phyloP scores from a whole-genome alignment of 2,113 vertebrate species.

The Actinemys pallida region DNA sequence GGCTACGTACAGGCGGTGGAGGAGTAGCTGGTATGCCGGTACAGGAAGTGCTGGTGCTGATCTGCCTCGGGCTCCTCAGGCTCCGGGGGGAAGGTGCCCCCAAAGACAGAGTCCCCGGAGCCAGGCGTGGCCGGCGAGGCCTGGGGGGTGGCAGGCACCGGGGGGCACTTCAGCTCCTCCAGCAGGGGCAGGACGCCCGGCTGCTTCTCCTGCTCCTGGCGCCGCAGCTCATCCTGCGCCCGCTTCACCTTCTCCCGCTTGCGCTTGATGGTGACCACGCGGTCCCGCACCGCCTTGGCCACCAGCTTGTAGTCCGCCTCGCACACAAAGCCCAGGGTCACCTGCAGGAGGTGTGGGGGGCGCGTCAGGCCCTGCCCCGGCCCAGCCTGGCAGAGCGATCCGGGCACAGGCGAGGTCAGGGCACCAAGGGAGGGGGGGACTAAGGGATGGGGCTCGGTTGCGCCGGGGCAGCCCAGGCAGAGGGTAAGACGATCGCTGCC shows the following conservation, averaged over 20 bases:
- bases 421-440: neutral
- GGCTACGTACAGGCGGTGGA: slow-evolving; percentile 89
- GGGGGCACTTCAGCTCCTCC: slow-evolving; percentile 68
- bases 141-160: neutral
- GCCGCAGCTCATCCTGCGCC: slow-evolving; percentile 56
- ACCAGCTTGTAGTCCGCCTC: slow-evolving; percentile 93
- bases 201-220: slow-evolving; percentile 14
- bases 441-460: neutral
- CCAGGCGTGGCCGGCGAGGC: slow-evolving; percentile 36
- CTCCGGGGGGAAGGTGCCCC: slow-evolving; percentile 80
- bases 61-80: slow-evolving; percentile 93
- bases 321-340: slow-evolving; percentile 90
- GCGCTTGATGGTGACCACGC: slow-evolving; percentile 87
- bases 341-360: slow-evolving; percentile 72
- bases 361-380: accelerated
- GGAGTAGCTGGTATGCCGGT: slow-evolving; percentile 90
- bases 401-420: neutral
- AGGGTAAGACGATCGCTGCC: neutral
- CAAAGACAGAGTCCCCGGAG: slow-evolving; percentile 78
- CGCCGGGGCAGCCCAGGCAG: neutral
- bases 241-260: slow-evolving; percentile 87
- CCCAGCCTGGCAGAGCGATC: accelerated
- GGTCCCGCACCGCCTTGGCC: slow-evolving; percentile 89
- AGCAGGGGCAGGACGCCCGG: slow-evolving; percentile 35
- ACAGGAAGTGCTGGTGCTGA: slow-evolving; percentile 88